Evolutionary conservation across 2,113 vertebrate genomes (phyloP).

Genomic region (Sisor rabdophorus): DNA sequence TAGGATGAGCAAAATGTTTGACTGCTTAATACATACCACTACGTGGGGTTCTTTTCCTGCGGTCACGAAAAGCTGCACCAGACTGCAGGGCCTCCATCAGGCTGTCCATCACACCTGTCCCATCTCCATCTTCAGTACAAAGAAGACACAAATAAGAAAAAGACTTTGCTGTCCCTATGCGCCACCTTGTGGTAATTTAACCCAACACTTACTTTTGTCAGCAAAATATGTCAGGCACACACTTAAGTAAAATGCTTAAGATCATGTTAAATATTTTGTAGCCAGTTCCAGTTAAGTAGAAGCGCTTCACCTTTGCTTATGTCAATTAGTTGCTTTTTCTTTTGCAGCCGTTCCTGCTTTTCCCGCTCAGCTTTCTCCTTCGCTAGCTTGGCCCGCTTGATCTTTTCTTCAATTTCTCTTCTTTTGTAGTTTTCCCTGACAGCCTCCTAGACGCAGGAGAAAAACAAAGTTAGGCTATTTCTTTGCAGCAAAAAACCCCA

Average conservation of each 20-base stretch:
- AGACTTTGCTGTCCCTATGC: too few species aligned
- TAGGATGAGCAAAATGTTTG: not conserved
- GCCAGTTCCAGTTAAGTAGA: constrained; percentile 43
- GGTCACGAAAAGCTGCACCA: constrained; percentile 94
- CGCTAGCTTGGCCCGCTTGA: constrained; percentile 89
- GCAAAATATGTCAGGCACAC: too few species aligned
- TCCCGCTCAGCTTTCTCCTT: constrained; percentile 97
- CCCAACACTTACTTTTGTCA: too few species aligned
- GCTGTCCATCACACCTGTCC: constrained; percentile 98
- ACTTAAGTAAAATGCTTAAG: constrained; percentile 49
- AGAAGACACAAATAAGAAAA: too few species aligned
- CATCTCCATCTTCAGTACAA: constrained; percentile 85
- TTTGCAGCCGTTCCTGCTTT: constrained; percentile 89
- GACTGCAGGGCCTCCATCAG: constrained; percentile 95
- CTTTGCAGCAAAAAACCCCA: not conserved
- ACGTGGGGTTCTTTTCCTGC: constrained; percentile 88
- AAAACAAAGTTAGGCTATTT: not conserved
- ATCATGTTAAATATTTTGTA: constrained; percentile 51
- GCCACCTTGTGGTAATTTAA: too few species aligned
- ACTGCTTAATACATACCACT: constrained; percentile 58
- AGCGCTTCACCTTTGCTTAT: constrained; percentile 92
- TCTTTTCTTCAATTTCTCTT: constrained; percentile 94
- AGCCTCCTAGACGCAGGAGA: constrained; percentile 78
- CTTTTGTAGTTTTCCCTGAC: constrained; percentile 96
- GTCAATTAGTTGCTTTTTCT: constrained; percentile 97